Percentiles rank a stretch among this genome's conserved stretches.
phyloP scores from a whole-genome alignment of 1,140 invertebrate species.

The Cydia pomonella region DNA sequence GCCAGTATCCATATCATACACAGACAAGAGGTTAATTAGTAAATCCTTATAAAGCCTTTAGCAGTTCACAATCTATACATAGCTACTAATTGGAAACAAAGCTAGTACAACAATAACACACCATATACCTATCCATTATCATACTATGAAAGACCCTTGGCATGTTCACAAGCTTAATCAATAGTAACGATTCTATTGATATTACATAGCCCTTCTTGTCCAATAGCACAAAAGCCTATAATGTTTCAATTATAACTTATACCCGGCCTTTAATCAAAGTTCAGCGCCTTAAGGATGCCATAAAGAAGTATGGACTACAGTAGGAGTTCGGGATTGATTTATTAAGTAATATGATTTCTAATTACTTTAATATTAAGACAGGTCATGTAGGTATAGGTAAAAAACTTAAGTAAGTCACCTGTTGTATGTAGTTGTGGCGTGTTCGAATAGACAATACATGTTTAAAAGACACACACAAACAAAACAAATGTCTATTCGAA shows the following conservation, averaged over 20 bases:
- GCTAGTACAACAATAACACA: background rate
- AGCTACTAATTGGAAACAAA: background rate
- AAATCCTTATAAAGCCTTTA: background rate
- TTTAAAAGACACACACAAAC: too few species aligned
- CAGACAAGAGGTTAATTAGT: too few species aligned
- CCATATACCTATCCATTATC: background rate
- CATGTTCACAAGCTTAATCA: slow-evolving; percentile 5
- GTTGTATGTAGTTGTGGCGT: too few species aligned
- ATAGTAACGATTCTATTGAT: slow-evolving; percentile 18
- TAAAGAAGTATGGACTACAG: background rate
- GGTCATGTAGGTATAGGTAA: too few species aligned
- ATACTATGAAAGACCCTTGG: slow-evolving; percentile 10
- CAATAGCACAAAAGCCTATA: background rate
- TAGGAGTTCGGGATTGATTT: background rate
- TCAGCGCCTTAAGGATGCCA: background rate
- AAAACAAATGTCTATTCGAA: too few species aligned
- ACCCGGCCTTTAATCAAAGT: slow-evolving; percentile 14
- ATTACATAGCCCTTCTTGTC: background rate
- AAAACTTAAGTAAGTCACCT: too few species aligned
- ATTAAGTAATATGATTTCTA: background rate
- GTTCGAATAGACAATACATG: too few species aligned
- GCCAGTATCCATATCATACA: too few species aligned
- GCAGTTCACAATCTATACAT: background rate
- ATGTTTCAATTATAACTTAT: slow-evolving; percentile 28
- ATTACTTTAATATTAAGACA: too few species aligned